Evolutionary conservation across 2,113 vertebrate species (phyloP).

Genomic region (Capricornis sumatraensis): DNA sequence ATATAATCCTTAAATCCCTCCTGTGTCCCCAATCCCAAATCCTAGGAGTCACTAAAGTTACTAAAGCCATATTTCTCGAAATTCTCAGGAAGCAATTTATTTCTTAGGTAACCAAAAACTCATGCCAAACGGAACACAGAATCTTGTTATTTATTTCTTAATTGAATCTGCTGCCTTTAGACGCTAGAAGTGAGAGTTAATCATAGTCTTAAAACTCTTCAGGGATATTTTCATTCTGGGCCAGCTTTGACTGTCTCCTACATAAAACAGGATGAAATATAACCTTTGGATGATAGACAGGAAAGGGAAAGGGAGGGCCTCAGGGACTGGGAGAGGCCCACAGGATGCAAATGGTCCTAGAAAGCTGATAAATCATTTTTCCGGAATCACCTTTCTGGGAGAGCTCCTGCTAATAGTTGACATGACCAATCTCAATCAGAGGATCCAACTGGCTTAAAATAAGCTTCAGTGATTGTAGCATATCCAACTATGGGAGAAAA

Average conservation of each 20-base stretch:
- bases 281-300: slow-evolving; percentile 26
- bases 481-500: neutral
- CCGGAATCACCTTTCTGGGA: neutral
- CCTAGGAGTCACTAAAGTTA: neutral
- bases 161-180: slow-evolving; percentile 50
- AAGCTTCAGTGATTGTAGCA: neutral
- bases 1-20: neutral
- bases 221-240: slow-evolving; percentile 59
- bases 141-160: slow-evolving; percentile 59
- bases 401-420: neutral
- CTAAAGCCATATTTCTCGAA: slow-evolving; percentile 1
- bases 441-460: neutral
- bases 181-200: slow-evolving; percentile 51
- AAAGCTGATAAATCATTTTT: neutral
- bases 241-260: slow-evolving; percentile 44
- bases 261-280: slow-evolving; percentile 38
- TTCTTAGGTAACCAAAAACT: slow-evolving; percentile 33
- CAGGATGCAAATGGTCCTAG: neutral
- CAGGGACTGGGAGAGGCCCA: neutral
- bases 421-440: neutral
- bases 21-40: neutral
- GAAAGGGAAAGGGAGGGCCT: neutral
- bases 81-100: slow-evolving; percentile 1
- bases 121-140: neutral
- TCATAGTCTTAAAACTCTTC: slow-evolving; percentile 50